A percentile compares a stretch with the other conserved stretches of the same genome.
Conservation (phyloP, 2,113 vertebrate genomes). For the Anseranas semipalmata region DNA sequence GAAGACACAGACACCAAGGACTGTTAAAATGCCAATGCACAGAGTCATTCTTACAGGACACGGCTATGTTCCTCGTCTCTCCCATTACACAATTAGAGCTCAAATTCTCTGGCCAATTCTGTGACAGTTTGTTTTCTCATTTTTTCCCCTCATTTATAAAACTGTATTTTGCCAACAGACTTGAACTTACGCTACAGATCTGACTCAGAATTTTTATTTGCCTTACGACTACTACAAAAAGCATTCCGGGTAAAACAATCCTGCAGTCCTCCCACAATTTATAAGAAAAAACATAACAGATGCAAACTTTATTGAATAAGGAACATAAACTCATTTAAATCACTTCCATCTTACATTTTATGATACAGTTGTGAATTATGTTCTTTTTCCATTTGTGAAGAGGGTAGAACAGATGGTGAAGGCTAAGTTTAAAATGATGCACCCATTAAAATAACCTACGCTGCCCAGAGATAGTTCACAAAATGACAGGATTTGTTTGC, state of each 20-base stretch:
- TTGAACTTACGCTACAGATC: background rate
- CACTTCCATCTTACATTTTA: slow-evolving; percentile 15
- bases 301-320: slow-evolving; percentile 13
- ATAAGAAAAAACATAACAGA: background rate
- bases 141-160: background rate
- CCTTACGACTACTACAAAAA: background rate
- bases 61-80: background rate
- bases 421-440: slow-evolving; percentile 7
- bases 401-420: slow-evolving; percentile 1
- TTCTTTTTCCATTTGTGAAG: slow-evolving; percentile 11
- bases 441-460: background rate
- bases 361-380: background rate
- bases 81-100: background rate
- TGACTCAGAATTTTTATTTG: background rate
- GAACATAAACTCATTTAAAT: slow-evolving; percentile 18
- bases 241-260: rapidly evolving
- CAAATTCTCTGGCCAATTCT: background rate
- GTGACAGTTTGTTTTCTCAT: background rate
- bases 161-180: background rate
- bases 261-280: background rate
- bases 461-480: background rate
- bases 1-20: background rate
- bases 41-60: background rate
- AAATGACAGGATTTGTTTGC: background rate
- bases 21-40: background rate